Evolutionary conservation across 2,888 invertebrate species (phyloP), one percentile per base, ranked within the genome.

Genomic region (Spodoptera picta): DNA sequence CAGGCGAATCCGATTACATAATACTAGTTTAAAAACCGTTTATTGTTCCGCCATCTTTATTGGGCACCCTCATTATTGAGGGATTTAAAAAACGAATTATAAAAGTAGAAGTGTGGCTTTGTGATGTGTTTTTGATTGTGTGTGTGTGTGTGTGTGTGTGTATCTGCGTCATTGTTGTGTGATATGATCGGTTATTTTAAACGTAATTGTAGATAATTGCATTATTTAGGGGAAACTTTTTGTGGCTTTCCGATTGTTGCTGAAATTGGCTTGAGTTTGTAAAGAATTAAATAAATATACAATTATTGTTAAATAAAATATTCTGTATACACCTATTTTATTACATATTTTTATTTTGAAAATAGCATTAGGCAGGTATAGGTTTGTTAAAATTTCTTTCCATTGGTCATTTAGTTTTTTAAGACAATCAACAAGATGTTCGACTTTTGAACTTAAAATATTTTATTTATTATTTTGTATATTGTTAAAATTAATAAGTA

Each of bases 11-110:
- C 63, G 59, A 64, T 68, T 64, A 41, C 46, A 59, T 48, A 68
- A 71, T 64, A 69, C 77, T 71, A 71, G 68, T 75, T 67, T 61
- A 59, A 70, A 78, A 78, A 70, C 77, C 63, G 63, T 74, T 79
- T 77, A 77, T 77, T 69, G 71, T 77, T 79, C 79, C 74, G 80
- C 69, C 77, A 79, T 75, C 67, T 79, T 77, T 77, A 68, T 69
- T 64, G 44, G 65, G 77, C 70, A 64, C 44, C 42, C 52, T 47
- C 44, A 56, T 75, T 69, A 65, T 63, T 59, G 52, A 56, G 65
- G 65, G 77, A 77, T 73, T 73, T 59, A 60, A 69, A 69, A 77
- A 68, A 56, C 31, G 61, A 63, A 65, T 68, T 50, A 60, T 52
- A 19, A 65, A 72, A 50, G 51, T 57, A 52, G 46, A 64, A 57